Base-by-base conservation (phyloP, 2,888 invertebrate species). In the Ditula angustiorana region DNA sequence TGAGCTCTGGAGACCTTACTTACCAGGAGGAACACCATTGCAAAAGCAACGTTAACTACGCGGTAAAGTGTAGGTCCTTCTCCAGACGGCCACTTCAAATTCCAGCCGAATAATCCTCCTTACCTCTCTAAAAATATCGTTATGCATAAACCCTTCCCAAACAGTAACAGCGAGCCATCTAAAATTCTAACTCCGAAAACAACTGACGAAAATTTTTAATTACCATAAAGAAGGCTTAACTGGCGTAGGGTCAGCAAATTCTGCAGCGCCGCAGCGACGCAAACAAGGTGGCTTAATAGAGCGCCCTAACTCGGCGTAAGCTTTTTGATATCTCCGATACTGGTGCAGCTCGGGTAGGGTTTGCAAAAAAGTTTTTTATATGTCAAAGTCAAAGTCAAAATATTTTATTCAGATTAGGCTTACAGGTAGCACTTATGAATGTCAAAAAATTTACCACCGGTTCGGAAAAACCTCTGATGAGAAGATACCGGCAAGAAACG, bases 311-410 rank as follows among this genome's bases (percentile, higher is more conserved):
- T 83, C 77, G 76, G 73, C 73, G 82, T 82, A 83, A 85, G 85
- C 86, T 83, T 85, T 85, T 85, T 83, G 82, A 85, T 85, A 82
- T 83, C 82, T 80, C 80, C 82, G 83, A 86, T 85, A 84, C 81
- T 75, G 71, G 67, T 76, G 74, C 70, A 71, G 69, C 69, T 57
- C 23, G 49, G 74, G 78, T 80, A 82, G 37, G 47, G 81, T 73
- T 59, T 16, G 78, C 82, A 84, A 52, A 81, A 75, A 72, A 41
- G 35, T 7, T 2, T 13, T 35, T n/a, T n/a, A n/a, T n/a, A n/a
- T n/a, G n/a, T n/a, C n/a, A n/a, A n/a, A n/a, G n/a, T n/a, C n/a
- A n/a, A n/a, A n/a, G n/a, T n/a, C n/a, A n/a, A n/a, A n/a, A n/a
- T n/a, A n/a, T n/a, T n/a, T n/a, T n/a, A n/a, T n/a, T n/a, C n/a